Base-by-base conservation (phyloP, 2,797 vertebrate species). In the Anniella stebbinsi region DNA sequence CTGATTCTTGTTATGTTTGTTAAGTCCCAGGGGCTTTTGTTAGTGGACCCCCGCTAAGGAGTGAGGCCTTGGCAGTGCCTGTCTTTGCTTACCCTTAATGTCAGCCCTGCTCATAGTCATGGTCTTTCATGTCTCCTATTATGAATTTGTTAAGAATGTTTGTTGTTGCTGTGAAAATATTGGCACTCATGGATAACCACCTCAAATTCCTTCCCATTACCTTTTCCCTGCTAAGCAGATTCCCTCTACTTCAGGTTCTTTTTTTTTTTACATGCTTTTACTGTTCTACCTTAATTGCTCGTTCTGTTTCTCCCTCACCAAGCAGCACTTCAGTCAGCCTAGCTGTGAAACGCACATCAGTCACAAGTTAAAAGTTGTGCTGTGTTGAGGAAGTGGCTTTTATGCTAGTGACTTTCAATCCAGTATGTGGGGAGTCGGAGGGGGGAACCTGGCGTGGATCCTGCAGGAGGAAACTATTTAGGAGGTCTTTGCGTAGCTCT, bases 351-450 rank as follows among this genome's bases (percentile, higher is more conserved):
- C 51, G 41, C 2, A 2, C 2, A 78, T 63, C 2, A 25, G 57
- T 38, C n/a, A 33, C 38, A 51, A 77, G 33, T 54, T 23, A 67
- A 80, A n/a, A 76, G 60, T 75, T 60, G 66, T 5, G n/a, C 67
- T 33, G 21, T 21, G n/a, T 67, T 60, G 38, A 21, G 13, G 25
- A 77, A 77, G 69, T 57, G 33, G 66, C 23, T 45, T 90, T 84
- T 72, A 17, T 0, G 0, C 5, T 30, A 5, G n/a, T n/a, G 38
- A 28, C 1, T 0, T 0, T 0, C 0, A 69, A 17, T 0, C 0
- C 72, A 90, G 73, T 54, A 9, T 17, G 28, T 60, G 33, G 51
- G n/a, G 70, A 18, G 38, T 33, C n/a, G 48, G 48, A 11, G 45
- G 33, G 28, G 66, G 81, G 13, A 67, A 15, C 72, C 54, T 70